Evolutionary conservation across 2,888 invertebrate species (phyloP), one percentile per base, ranked within the genome.

Genomic region (Eilema sororculum): DNA sequence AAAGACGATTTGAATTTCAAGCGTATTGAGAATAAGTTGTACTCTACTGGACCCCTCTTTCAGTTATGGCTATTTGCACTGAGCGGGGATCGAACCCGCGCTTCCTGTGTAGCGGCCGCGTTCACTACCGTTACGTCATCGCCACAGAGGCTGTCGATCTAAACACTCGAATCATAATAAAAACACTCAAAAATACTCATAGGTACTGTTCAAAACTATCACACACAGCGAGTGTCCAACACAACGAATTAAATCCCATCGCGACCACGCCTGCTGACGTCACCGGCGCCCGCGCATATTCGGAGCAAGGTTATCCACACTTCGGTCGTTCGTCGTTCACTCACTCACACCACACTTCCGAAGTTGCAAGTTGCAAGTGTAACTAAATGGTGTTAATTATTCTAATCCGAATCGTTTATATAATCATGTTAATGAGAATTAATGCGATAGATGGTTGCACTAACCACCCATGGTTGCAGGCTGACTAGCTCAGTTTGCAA

Each of bases 221-320:
- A 16, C 20, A 25, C 9, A 37, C 5, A 46, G n/a, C 13, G 16
- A 22, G 56, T 62, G 37, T 56, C 68, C 62, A 68, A 62, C 16
- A 37, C 16, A 46, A 58, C 52, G 58, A 59, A 25, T 59, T 59
- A 33, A 56, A 64, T 59, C 57, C 62, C 41, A 69, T 65, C 58
- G 52, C 59, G 66, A 57, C 82, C 82, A 83, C 77, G 72, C 71
- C 70, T 37, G 75, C n/a, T 84, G 82, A 81, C 85, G 84, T 72
- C 78, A 73, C 56, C 75, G 78, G 81, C 82, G 81, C 76, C 67
- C 67, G 77, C 82, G 82, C 56, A 76, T 67, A 84, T 84, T 80
- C 82, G 69, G 86, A 77, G 73, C 86, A 83, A 86, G 86, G 86
- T 81, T 84, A 65, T 30, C 57, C 52, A 58, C 68, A 64, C 25